Percentiles rank a stretch among this genome's conserved stretches.
phyloP scores from a whole-genome alignment of 2,113 vertebrate genomes.

The Nesoenas mayeri region DNA sequence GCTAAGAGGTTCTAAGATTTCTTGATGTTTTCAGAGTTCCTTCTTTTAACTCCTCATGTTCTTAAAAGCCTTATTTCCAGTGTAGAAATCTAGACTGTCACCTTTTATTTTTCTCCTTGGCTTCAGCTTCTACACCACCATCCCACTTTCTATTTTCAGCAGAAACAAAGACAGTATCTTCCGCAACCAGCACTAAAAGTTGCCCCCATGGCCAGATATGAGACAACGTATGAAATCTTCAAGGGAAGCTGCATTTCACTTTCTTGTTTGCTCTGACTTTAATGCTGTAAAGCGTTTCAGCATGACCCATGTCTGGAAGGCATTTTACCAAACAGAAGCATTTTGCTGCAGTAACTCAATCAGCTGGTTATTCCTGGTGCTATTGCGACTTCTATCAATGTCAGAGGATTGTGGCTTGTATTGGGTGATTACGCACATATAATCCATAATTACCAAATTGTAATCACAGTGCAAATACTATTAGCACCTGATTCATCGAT shows the following conservation, averaged over 20 bases:
- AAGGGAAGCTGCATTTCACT: neutral
- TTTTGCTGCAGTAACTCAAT: neutral
- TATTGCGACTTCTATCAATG: neutral
- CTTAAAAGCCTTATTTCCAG: neutral
- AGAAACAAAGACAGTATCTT: neutral
- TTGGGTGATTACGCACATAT: neutral
- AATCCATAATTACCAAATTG: neutral
- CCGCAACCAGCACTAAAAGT: neutral
- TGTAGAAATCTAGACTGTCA: neutral
- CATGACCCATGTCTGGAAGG: neutral
- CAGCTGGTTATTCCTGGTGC: neutral
- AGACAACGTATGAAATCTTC: neutral
- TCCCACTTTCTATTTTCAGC: neutral
- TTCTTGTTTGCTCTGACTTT: neutral
- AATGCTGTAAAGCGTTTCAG: neutral
- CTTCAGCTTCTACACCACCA: neutral
- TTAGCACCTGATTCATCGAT: neutral
- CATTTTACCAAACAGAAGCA: neutral
- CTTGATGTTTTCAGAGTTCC: neutral
- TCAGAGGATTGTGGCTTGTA: neutral
- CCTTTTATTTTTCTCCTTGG: neutral
- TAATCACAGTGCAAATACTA: neutral
- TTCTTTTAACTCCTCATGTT: neutral
- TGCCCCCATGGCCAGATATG: neutral
- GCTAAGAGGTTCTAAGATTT: neutral